Base-by-base conservation (phyloP, 2,797 vertebrate genomes). In the Numenius phaeopus region DNA sequence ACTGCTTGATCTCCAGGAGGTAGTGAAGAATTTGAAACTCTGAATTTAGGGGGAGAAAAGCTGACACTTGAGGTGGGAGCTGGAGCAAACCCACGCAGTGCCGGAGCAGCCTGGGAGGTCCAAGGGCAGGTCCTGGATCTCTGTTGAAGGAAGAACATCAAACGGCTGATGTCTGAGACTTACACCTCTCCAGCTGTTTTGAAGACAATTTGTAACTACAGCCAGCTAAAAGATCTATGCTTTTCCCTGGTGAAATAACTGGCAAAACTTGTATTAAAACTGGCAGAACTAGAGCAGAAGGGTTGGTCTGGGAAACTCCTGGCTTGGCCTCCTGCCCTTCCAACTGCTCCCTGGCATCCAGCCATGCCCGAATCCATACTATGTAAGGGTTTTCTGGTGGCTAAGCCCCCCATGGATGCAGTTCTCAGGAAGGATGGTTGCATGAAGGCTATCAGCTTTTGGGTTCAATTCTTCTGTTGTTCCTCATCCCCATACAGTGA, bases 141-240 rank as follows among this genome's bases (percentile, higher is more conserved):
- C 69, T 20, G 52, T 14, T 75, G 93, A 88, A 95, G 85, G 47
- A 92, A 46, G 5, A 66, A 7, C 54, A 88, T 78, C 72, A 88
- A 90, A 92, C 15, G 4, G n/a, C 79, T 87, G 71, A 18, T 2
- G 5, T 61, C 57, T 62, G 42, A 89, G 77, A 96, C 88, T 97
- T 90, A 76, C 91, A 83, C 76, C 72, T 90, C 94, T 78, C 61
- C 57, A 82, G 85, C 65, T 93, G 88, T 94, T 96, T 91, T 76
- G 94, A 93, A 89, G 83, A 86, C 69, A 84, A 57, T 94, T 90
- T 96, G 87, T 86, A 87, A 87, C 88, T 61, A 90, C 70, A 40
- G 86, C 80, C 93, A 93, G 7, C 32, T 90, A 49, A 71, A 79
- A 72, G 73, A 86, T 54, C 73, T 50, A 32, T 69, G 26, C 3